Conservation (phyloP, 2,888 invertebrate species). For the Oscheius sp. region DNA sequence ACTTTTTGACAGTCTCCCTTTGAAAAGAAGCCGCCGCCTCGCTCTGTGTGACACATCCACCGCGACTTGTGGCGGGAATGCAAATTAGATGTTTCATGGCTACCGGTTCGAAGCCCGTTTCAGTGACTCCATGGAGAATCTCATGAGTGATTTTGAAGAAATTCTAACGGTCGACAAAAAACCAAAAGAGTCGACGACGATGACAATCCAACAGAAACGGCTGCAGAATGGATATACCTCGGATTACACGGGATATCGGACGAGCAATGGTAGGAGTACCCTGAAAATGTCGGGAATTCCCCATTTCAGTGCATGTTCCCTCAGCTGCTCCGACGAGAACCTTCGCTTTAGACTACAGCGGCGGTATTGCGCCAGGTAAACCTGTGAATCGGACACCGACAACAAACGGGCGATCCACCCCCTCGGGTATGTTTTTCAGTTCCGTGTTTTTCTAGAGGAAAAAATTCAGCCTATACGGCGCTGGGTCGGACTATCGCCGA, state of each 20-base stretch:
- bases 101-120: constrained; percentile 37
- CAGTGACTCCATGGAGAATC: constrained; percentile 69
- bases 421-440: constrained; percentile 25
- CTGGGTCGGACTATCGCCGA: constrained; percentile 55
- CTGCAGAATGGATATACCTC: constrained; percentile 54
- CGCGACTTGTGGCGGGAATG: background rate
- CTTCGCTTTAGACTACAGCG: constrained; percentile 35
- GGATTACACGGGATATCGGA: constrained; percentile 52
- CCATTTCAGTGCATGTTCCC: constrained; percentile 19
- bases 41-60: constrained; percentile 4
- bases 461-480: constrained; percentile 45
- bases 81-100: constrained; percentile 30
- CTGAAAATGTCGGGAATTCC: background rate
- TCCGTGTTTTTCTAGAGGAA: too few relatives aligned
- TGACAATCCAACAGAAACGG: constrained; percentile 30
- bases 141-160: constrained; percentile 69
- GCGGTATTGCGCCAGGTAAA: constrained; percentile 12
- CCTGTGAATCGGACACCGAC: constrained; percentile 16
- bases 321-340: constrained; percentile 17
- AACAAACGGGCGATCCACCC: constrained; percentile 36
- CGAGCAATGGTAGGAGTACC: constrained; percentile 20
- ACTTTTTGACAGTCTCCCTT: background rate
- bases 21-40: background rate
- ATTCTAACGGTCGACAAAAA: constrained; percentile 44
- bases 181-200: background rate